These are phyloP conservation scores for Amphiprion percula DNA, from an alignment of 2,113 vertebrate species.

Conservation along the genomic window DNA sequence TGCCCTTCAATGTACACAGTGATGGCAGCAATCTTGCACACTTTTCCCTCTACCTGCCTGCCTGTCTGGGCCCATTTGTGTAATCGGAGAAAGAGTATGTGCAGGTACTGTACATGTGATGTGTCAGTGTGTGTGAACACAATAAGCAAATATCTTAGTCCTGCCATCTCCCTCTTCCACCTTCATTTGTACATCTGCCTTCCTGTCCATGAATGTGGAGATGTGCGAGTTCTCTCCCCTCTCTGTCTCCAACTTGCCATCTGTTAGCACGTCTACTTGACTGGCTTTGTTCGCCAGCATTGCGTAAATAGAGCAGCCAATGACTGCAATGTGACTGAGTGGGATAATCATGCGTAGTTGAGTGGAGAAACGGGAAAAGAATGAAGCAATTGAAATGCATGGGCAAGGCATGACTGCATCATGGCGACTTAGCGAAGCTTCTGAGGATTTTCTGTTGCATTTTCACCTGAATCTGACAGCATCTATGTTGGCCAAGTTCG, in stretches of 20 bases:
- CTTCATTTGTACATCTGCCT: slow-evolving; percentile 13
- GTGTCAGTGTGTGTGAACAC: slow-evolving; percentile 28
- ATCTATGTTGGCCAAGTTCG: slow-evolving; percentile 30
- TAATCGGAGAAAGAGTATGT: slow-evolving; percentile 2
- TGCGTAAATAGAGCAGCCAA: slow-evolving; percentile 57
- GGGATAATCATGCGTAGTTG: slow-evolving; percentile 21
- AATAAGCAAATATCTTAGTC: slow-evolving; percentile 24
- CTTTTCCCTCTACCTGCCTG: slow-evolving; percentile 27
- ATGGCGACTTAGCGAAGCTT: not conserved
- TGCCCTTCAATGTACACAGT: slow-evolving; percentile 24
- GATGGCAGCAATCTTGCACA: slow-evolving; percentile 11
- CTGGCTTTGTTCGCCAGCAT: slow-evolving; percentile 31
- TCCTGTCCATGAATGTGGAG: slow-evolving; percentile 18
- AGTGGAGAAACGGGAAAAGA: slow-evolving; percentile 12
- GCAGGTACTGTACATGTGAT: slow-evolving; percentile 29
- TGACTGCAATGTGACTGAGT: slow-evolving; percentile 31
- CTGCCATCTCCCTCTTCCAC: slow-evolving; percentile 18
- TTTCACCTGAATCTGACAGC: slow-evolving; percentile 42
- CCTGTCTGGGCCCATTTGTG: slow-evolving; percentile 29
- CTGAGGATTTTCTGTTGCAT: slow-evolving; percentile 6
- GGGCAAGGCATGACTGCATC: slow-evolving; percentile 10
- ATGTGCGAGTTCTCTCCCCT: slow-evolving; percentile 31
- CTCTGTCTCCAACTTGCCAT: slow-evolving; percentile 50
- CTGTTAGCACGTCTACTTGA: slow-evolving; percentile 56
- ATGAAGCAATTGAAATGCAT: slow-evolving; percentile 31